These are phyloP conservation scores for Matsumurasca onukii DNA, from an alignment of 1,140 invertebrate species.

Conservation along the genomic window DNA sequence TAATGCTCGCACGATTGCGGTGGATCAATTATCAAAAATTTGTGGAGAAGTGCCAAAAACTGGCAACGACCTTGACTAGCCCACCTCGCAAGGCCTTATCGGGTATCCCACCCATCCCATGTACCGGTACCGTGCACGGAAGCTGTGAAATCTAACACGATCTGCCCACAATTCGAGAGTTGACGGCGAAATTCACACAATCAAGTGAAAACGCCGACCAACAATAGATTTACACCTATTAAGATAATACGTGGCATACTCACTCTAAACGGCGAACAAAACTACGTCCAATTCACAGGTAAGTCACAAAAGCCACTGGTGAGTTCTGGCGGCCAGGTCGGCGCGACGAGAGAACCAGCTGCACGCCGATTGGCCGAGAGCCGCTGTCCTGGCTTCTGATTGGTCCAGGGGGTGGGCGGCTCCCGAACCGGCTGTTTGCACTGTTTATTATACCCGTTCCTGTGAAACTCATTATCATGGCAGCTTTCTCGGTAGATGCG, in stretches of 20 bases:
- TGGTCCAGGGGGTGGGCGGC: not conserved
- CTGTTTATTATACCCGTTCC: not conserved
- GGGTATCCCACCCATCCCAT: no score
- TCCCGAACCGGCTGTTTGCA: not conserved
- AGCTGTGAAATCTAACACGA: no score
- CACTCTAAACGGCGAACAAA: conserved; percentile 11
- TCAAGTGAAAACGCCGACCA: conserved; percentile 2
- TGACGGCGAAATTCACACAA: conserved; percentile 8
- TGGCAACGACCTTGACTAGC: no score
- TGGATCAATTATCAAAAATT: no score
- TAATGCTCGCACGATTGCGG: no score
- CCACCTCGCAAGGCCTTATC: no score
- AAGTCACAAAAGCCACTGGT: conserved; percentile 11
- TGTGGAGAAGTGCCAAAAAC: no score
- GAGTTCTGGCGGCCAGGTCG: not conserved
- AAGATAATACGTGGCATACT: conserved; percentile 15
- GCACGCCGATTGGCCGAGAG: conserved; percentile 4
- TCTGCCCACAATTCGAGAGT: no score
- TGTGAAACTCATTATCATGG: not conserved
- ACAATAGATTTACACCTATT: conserved; percentile 17
- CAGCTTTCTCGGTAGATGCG: not conserved
- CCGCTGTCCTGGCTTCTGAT: not conserved
- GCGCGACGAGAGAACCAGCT: not conserved
- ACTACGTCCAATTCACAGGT: conserved; percentile 19
- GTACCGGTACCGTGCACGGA: no score